A percentile compares a stretch with the other conserved stretches of the same genome.
Conservation (phyloP, 2,113 vertebrate species). For the Rhagologus leucostigma region DNA sequence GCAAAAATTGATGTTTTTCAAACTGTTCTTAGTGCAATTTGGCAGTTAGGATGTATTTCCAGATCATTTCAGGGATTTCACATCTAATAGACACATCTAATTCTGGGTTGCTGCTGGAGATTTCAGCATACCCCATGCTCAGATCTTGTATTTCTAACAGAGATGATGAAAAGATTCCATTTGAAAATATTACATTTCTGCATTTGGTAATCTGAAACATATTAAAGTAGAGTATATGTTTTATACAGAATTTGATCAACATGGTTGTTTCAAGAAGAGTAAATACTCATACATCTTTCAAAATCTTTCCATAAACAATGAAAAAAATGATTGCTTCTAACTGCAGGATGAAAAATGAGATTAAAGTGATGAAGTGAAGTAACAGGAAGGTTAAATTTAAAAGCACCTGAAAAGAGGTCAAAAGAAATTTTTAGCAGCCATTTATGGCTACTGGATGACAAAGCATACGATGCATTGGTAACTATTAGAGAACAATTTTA, state of each 20-base stretch:
- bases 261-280: not conserved
- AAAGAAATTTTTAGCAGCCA: not conserved
- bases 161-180: not conserved
- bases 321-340: not conserved
- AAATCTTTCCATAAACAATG: not conserved
- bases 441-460: not conserved
- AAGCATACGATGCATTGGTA: not conserved
- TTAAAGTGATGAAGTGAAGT: not conserved
- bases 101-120: not conserved
- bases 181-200: not conserved
- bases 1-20: not conserved
- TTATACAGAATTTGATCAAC: not conserved
- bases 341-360: not conserved
- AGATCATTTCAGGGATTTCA: not conserved
- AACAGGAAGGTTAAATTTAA: not conserved
- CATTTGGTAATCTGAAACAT: not conserved
- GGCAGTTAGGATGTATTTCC: not conserved
- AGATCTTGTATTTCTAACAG: not conserved
- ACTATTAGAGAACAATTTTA: not conserved
- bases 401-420: not conserved
- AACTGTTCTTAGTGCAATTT: not conserved
- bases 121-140: not conserved
- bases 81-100: not conserved
- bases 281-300: not conserved
- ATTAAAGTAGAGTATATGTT: not conserved